Evolutionary conservation across 2,888 invertebrate species (phyloP), one percentile per base, ranked within the genome.

Genomic region (Lutraria lutraria): DNA sequence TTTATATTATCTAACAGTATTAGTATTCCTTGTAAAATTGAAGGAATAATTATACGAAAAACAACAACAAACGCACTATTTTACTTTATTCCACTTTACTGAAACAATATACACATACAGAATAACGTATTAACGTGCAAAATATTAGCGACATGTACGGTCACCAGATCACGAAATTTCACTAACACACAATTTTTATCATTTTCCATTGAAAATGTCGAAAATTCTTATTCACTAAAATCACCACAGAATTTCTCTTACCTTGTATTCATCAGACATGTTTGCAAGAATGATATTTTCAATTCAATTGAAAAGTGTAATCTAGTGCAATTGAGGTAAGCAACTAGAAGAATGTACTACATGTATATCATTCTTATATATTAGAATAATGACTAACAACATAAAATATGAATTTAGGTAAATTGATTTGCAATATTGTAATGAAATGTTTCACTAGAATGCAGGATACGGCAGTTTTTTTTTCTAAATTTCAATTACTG

Each of bases 91-190:
- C 90, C 91, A 91, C 91, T 91, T 91, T 91, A 91, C 84, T 91
- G 91, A 90, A 91, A 91, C 91, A 91, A 91, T 91, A 91, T 85
- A 90, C 90, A 76, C 86, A 91, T 88, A 90, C 90, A 90, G 90
- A 90, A 90, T 90, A 81, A 86, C 43, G 68, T 89, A 91, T 76
- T 88, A 85, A 84, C 72, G 90, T 90, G 90, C 90, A 90, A 84
- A 63, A 86, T 84, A 89, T 81, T 56, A 90, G 88, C 83, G 85
- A 86, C 80, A 52, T 52, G 19, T 0, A 29, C 15, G 29, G 72
- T 81, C 81, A 52, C 53, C 34, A 19, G 21, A 81, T 25, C 29
- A 81, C 81, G 81, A 81, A 81, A 81, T 2, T n/a, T 53, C 53
- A 81, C 52, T n/a, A 81, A 81, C 53, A 53, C n/a, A 81, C 53